Percentiles rank a stretch among this genome's conserved stretches.
Conservation (phyloP, 2,113 vertebrate species). For the Perca fluviatilis region DNA sequence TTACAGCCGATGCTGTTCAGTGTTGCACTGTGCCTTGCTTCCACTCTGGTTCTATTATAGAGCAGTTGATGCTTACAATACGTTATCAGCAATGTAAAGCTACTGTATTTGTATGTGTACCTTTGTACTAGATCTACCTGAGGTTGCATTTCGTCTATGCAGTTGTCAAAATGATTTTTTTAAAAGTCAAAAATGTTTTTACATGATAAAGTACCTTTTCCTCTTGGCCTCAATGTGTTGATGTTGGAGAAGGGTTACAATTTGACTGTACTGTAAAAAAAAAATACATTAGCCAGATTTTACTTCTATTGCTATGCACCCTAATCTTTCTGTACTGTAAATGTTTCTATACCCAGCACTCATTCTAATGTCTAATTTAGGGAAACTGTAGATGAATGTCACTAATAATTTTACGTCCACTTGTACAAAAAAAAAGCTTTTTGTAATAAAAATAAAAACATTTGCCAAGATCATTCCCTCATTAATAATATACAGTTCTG, state of each 20-base stretch:
- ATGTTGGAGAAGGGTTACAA: conserved; percentile 27
- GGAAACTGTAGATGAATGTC: conserved; percentile 73
- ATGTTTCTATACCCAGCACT: conserved; percentile 77
- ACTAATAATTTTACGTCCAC: conserved; percentile 73
- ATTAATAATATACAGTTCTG: neutral
- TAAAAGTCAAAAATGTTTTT: conserved; percentile 57
- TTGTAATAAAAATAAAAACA: conserved; percentile 67
- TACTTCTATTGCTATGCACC: conserved; percentile 78
- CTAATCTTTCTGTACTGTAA: conserved; percentile 76
- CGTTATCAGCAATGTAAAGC: conserved; percentile 28
- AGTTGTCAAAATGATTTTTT: conserved; percentile 59
- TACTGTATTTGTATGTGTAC: conserved; percentile 52
- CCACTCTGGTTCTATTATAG: conserved; percentile 10
- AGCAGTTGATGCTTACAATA: conserved; percentile 12
- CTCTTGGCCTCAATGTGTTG: conserved; percentile 32
- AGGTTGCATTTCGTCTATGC: conserved; percentile 70
- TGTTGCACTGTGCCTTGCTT: conserved; percentile 29
- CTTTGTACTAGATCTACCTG: conserved; percentile 54
- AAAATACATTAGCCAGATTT: conserved; percentile 48
- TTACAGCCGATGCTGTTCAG: conserved; percentile 4
- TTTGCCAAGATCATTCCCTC: neutral
- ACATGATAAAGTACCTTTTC: conserved; percentile 42
- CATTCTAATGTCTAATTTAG: conserved; percentile 69
- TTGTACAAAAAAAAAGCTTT: conserved; percentile 76
- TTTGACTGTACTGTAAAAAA: conserved; percentile 62